Conservation (phyloP, 2,888 invertebrate genomes). For the Chymomyza caudatula region DNA sequence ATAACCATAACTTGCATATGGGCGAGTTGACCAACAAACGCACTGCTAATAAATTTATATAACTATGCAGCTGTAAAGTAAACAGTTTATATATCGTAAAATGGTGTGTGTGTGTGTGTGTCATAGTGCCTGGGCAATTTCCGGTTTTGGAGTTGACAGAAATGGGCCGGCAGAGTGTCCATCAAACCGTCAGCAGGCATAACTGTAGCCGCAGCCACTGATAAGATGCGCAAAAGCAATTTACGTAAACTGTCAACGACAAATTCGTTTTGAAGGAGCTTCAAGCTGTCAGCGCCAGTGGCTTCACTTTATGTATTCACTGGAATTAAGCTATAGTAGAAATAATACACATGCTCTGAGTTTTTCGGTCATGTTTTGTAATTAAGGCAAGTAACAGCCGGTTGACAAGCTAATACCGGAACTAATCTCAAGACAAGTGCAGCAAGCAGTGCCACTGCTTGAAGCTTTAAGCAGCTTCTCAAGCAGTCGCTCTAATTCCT, state of each 20-base stretch:
- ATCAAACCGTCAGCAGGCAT: constrained; percentile 60
- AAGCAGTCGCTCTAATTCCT: constrained; percentile 22
- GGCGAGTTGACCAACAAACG: not conserved
- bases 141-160: not conserved
- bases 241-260: constrained; percentile 67
- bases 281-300: constrained; percentile 5
- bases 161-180: constrained; percentile 49
- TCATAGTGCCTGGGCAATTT: not conserved
- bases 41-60: constrained; percentile 4
- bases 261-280: constrained; percentile 45
- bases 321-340: not conserved
- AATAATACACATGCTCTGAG: not conserved
- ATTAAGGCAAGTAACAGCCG: not conserved
- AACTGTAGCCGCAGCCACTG: constrained; percentile 39
- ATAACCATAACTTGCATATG: not conserved
- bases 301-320: not conserved
- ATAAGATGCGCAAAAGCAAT: constrained; percentile 67
- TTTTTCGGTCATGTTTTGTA: not conserved
- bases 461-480: not conserved
- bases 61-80: not conserved
- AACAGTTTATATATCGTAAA: not conserved
- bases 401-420: not conserved
- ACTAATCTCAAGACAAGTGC: not conserved
- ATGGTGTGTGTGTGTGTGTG: not conserved
- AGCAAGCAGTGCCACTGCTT: not conserved